Conservation (phyloP, 2,113 vertebrate species). For the Hypanus sabinus region DNA sequence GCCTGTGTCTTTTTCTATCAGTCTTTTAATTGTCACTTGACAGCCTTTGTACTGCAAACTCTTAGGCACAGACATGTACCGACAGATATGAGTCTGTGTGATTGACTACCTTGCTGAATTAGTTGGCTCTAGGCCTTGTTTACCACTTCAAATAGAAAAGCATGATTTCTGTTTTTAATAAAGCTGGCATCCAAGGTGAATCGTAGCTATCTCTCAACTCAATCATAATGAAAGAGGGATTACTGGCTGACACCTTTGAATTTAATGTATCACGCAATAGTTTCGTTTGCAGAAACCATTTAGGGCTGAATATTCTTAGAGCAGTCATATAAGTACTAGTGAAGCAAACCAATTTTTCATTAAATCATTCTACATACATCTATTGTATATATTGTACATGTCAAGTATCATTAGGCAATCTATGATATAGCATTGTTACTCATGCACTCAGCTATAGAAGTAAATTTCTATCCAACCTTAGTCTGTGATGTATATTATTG, state of each 20-base stretch:
- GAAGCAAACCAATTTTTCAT: background rate
- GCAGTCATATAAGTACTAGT: background rate
- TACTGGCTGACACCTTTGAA: background rate
- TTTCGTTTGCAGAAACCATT: background rate
- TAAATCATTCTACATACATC: background rate
- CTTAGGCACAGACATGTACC: background rate
- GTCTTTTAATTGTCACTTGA: conserved; percentile 28
- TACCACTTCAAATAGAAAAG: conserved; percentile 11
- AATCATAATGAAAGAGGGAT: conserved; percentile 11
- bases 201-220: background rate
- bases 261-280: background rate
- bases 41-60: conserved; percentile 23
- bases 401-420: background rate
- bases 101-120: background rate
- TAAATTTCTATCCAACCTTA: conserved; percentile 1
- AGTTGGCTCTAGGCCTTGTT: background rate
- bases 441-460: background rate
- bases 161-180: conserved; percentile 24
- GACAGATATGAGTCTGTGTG: background rate
- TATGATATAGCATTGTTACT: background rate
- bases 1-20: conserved; percentile 25
- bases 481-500: background rate
- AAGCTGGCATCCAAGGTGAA: background rate
- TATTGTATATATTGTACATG: background rate
- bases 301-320: background rate